Conservation (phyloP, 2,888 invertebrate species). For the Drosophila subquinaria region DNA sequence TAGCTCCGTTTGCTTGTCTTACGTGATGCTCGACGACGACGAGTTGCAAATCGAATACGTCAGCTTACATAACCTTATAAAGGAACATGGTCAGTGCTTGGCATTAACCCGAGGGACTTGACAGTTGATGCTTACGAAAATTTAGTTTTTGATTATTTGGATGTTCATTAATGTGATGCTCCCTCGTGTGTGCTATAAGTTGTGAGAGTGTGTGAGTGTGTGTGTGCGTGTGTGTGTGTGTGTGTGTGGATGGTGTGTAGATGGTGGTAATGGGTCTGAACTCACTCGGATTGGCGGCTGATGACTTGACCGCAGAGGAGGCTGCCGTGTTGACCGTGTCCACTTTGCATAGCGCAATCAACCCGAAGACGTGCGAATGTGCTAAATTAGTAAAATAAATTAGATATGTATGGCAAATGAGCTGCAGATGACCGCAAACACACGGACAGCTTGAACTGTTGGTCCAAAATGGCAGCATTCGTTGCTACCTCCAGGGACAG, state of each 20-base stretch:
- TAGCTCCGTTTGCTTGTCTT: slow-evolving; percentile 29
- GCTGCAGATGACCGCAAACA: slow-evolving; percentile 26
- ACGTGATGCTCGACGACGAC: slow-evolving; percentile 19
- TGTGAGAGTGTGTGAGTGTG: slow-evolving; percentile 11
- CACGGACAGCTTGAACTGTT: slow-evolving; percentile 2
- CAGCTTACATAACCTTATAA: slow-evolving; percentile 49
- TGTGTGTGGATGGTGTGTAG: not conserved
- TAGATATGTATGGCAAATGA: slow-evolving; percentile 61
- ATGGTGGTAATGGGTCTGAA: slow-evolving; percentile 34
- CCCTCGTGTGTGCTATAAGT: slow-evolving; percentile 61
- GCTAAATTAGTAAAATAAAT: slow-evolving; percentile 80
- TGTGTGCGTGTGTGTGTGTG: too few species aligned
- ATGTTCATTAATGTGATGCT: slow-evolving; percentile 77
- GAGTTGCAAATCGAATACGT: slow-evolving; percentile 59
- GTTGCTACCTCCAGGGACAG: slow-evolving; percentile 48
- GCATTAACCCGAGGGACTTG: slow-evolving; percentile 50
- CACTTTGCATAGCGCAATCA: slow-evolving; percentile 66
- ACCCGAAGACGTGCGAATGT: slow-evolving; percentile 69
- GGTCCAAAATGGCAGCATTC: slow-evolving; percentile 16
- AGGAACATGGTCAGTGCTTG: not conserved
- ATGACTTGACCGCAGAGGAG: slow-evolving; percentile 48
- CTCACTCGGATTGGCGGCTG: slow-evolving; percentile 10
- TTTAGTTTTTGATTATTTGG: slow-evolving; percentile 79
- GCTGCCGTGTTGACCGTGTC: slow-evolving; percentile 24
- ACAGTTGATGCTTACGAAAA: slow-evolving; percentile 52